phyloP scores from a whole-genome alignment of 2,797 vertebrate species.

The Mycteria americana region DNA sequence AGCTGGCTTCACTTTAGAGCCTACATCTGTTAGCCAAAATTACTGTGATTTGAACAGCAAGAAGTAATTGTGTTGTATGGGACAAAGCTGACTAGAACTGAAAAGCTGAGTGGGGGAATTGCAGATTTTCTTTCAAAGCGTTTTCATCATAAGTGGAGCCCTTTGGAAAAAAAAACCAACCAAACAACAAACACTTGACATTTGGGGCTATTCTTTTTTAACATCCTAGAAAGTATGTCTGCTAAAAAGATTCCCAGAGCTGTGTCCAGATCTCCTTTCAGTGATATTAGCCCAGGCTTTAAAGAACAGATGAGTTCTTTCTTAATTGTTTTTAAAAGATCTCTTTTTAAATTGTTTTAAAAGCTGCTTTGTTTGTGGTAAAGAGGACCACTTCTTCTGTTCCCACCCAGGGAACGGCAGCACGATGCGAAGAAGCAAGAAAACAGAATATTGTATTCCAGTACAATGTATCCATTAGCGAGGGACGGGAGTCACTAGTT shows the following conservation, averaged over 20 bases:
- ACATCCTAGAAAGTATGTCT: background rate
- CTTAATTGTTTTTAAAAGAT: background rate
- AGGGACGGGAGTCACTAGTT: background rate
- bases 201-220: background rate
- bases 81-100: background rate
- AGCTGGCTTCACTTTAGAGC: background rate
- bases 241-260: background rate
- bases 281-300: background rate
- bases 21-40: background rate
- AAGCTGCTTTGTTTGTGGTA: background rate
- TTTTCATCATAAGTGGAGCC: background rate
- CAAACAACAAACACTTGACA: background rate
- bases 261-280: background rate
- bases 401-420: background rate
- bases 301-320: background rate
- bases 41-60: background rate
- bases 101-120: background rate
- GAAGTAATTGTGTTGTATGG: background rate
- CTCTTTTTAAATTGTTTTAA: background rate
- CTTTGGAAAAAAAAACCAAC: background rate
- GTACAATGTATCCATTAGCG: background rate
- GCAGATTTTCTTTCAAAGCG: background rate
- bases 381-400: background rate
- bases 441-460: constrained; percentile 6
- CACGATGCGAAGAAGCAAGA: background rate